Percentiles rank a stretch among this genome's conserved stretches.
These are phyloP conservation scores for Aphodius sticticus DNA, from an alignment of 2,888 invertebrate species.

Conservation along the genomic window DNA sequence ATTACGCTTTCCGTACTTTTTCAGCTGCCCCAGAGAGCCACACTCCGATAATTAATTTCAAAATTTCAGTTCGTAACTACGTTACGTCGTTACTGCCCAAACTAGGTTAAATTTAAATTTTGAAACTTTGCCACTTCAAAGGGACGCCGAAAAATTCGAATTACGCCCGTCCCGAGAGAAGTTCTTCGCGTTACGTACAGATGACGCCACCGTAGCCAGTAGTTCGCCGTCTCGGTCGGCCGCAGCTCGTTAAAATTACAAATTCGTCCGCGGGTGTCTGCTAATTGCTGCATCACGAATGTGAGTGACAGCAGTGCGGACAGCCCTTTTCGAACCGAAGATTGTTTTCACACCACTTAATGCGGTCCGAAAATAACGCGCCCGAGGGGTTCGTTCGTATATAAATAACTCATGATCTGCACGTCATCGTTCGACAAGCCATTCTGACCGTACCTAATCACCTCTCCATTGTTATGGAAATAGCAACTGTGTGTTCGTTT, in stretches of 20 bases:
- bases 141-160: not conserved
- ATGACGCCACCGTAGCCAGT: not conserved
- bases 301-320: not conserved
- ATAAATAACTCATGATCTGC: not conserved
- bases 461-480: not conserved
- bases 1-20: not conserved
- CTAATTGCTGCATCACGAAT: not conserved
- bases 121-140: not conserved
- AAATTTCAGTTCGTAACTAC: not conserved
- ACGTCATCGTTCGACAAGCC: not conserved
- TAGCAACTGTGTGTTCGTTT: not conserved
- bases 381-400: not conserved
- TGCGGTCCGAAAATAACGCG: not conserved
- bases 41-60: not conserved
- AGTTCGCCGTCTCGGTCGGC: not conserved
- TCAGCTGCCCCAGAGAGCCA: not conserved
- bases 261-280: not conserved
- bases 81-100: not conserved
- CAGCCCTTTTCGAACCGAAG: not conserved
- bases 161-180: not conserved
- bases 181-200: not conserved
- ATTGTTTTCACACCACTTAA: constrained; percentile 4
- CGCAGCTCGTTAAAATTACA: not conserved
- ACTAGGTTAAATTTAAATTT: not conserved
- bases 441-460: not conserved